Evolutionary conservation across 2,888 invertebrate genomes (phyloP).

Genomic region (Lasioglossum vierecki): DNA sequence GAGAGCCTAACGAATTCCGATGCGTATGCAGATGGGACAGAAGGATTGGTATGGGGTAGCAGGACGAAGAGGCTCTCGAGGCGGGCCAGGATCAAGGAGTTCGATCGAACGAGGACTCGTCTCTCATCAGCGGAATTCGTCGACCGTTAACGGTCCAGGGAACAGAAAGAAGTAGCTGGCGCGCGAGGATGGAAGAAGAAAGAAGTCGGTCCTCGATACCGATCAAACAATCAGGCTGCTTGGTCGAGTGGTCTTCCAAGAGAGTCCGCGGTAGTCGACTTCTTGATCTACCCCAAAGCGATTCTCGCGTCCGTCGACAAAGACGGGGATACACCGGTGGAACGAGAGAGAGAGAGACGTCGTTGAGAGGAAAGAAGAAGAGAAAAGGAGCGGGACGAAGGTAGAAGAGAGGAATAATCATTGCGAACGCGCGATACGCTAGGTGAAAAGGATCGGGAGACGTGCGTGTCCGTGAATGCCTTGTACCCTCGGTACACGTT

Average conservation of each 20-base stretch:
- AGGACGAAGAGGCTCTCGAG: constrained; percentile 34
- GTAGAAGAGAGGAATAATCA: constrained; percentile 52
- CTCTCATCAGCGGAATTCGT: constrained; percentile 19
- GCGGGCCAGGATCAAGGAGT: constrained; percentile 16
- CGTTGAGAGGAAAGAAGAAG: not conserved
- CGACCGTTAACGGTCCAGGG: constrained; percentile 75
- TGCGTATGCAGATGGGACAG: constrained; percentile 29
- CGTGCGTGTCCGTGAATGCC: constrained; percentile 75
- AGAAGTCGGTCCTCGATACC: constrained; percentile 77
- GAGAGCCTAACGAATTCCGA: not conserved
- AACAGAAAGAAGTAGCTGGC: constrained; percentile 38
- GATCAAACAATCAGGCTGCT: constrained; percentile 79
- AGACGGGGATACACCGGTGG: constrained; percentile 37
- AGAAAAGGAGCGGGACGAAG: constrained; percentile 56
- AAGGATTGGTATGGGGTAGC: constrained; percentile 7
- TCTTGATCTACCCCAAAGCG: constrained; percentile 80
- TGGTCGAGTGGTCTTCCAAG: constrained; percentile 75
- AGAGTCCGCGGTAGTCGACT: constrained; percentile 71
- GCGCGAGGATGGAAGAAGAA: constrained; percentile 58
- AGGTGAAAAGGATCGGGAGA: constrained; percentile 74
- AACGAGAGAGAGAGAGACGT: not conserved
- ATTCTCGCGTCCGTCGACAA: constrained; percentile 71
- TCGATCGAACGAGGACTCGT: constrained; percentile 19
- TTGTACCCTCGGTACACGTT: constrained; percentile 33
- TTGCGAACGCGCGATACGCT: constrained; percentile 55